Conservation (phyloP, 2,888 invertebrate genomes). For the Zhuqinia jingwanae region DNA sequence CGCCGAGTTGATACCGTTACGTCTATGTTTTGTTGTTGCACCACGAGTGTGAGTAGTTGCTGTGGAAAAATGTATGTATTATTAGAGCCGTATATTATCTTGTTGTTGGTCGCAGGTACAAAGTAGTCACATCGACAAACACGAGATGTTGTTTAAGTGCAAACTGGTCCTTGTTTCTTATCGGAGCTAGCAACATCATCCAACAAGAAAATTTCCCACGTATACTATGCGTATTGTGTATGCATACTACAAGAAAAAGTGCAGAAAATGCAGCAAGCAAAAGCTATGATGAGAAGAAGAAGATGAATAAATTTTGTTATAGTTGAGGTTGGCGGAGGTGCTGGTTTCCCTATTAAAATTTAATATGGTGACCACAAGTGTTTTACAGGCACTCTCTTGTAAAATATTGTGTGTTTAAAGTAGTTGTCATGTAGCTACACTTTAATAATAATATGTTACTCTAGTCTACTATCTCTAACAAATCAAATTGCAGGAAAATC, state of each 20-base stretch:
- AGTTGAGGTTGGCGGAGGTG: not conserved
- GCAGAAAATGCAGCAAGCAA: not conserved
- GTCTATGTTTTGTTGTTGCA: not conserved
- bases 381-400: too few species aligned
- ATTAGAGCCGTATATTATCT: not conserved
- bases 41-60: not conserved
- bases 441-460: too few species aligned
- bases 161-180: conserved; percentile 8
- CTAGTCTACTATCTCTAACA: too few species aligned
- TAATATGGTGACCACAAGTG: too few species aligned
- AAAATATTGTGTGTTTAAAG: not conserved
- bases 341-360: too few species aligned
- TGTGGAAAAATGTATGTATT: conserved; percentile 22
- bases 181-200: conserved; percentile 4
- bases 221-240: not conserved
- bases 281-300: not conserved
- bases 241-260: not conserved
- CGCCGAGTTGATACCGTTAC: too few species aligned
- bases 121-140: conserved; percentile 31
- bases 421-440: not conserved
- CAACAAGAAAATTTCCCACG: conserved; percentile 5
- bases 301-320: not conserved
- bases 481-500: too few species aligned
- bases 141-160: conserved; percentile 35
- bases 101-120: not conserved